Evolutionary conservation across 2,797 vertebrate genomes (phyloP).

Genomic region (Pachyuromys duprasi): DNA sequence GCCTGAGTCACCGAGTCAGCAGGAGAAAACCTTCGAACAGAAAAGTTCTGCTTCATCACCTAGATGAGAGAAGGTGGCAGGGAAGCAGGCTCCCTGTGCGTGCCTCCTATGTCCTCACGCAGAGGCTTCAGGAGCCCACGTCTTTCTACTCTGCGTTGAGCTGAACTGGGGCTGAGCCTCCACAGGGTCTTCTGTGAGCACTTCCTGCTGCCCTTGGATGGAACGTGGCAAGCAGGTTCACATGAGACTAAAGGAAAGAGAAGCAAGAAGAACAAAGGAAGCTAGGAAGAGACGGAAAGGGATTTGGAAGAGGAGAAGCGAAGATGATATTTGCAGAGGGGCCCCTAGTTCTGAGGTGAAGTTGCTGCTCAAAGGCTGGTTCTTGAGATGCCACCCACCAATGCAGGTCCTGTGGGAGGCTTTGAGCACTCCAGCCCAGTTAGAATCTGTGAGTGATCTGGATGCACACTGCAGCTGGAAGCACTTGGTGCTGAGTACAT

Average conservation of each 20-base stretch:
- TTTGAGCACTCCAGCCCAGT: neutral
- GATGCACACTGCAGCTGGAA: accelerated
- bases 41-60: neutral
- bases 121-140: neutral
- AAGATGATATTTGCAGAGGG: neutral
- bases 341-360: neutral
- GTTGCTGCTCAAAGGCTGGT: neutral
- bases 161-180: neutral
- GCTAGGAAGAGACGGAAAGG: neutral
- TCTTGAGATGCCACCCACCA: neutral
- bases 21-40: neutral
- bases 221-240: neutral
- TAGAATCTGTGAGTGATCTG: neutral
- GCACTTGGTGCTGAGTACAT: neutral
- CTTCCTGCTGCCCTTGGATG: neutral
- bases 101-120: neutral
- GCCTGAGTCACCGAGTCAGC: neutral
- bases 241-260: neutral
- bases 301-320: neutral
- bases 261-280: accelerated
- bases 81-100: neutral
- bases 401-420: neutral
- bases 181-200: neutral
- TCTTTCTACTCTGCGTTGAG: neutral
- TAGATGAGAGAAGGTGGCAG: neutral